These are phyloP conservation scores for Salvelinus alpinus DNA, from an alignment of 2,113 vertebrate genomes.

Conservation along the genomic window DNA sequence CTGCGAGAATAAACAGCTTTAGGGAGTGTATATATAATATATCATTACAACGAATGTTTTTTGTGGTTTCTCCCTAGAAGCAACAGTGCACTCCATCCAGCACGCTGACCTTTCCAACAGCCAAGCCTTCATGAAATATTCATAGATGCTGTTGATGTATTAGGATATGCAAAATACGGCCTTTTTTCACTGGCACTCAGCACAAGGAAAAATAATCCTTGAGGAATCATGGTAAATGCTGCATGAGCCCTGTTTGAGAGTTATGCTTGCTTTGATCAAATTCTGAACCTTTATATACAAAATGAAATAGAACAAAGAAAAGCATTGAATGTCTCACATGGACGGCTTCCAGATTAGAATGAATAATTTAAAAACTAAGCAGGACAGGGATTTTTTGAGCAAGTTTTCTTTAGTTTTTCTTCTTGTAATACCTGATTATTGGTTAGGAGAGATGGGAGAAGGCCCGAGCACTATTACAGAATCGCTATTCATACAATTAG, in stretches of 20 bases:
- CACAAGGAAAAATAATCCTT: conserved; percentile 31
- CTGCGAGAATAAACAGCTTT: not conserved
- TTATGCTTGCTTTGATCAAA: too few relatives aligned
- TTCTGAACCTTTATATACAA: too few relatives aligned
- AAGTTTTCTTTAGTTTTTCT: conserved; percentile 13
- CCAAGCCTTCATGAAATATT: conserved; percentile 64
- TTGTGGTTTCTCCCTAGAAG: conserved; percentile 24
- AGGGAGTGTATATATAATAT: not conserved
- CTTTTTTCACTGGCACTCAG: conserved; percentile 41
- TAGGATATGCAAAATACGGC: conserved; percentile 32
- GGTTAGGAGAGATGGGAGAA: conserved; percentile 14
- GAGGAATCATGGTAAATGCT: conserved; percentile 34
- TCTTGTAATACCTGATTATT: conserved; percentile 26
- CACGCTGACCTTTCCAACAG: conserved; percentile 59
- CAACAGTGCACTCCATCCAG: conserved; percentile 47
- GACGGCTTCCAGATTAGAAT: not conserved
- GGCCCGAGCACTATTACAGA: conserved; percentile 29
- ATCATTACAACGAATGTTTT: conserved; percentile 11
- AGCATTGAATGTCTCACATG: not conserved
- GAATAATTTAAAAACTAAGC: not conserved
- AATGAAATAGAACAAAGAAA: too few relatives aligned
- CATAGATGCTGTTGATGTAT: conserved; percentile 43
- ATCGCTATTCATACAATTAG: conserved; percentile 31
- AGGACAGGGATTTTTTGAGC: conserved; percentile 21
- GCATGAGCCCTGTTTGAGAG: not conserved